A percentile compares a stretch with the other conserved stretches of the same genome.
These are phyloP conservation scores for Drosophila bifasciata DNA, from an alignment of 1,140 invertebrate species.

Conservation along the genomic window DNA sequence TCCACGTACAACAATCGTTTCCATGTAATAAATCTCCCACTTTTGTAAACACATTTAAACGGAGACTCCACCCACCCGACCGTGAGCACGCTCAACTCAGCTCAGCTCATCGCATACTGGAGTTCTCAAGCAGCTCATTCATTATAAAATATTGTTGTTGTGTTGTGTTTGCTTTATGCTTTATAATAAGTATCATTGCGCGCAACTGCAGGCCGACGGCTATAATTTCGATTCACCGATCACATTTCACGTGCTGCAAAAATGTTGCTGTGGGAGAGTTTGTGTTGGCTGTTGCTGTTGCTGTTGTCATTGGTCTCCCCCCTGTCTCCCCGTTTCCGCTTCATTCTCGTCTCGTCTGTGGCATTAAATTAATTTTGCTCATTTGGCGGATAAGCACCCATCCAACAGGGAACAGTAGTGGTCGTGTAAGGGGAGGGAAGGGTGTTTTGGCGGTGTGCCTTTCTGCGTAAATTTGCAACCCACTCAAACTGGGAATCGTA, in stretches of 20 bases:
- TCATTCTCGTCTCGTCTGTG: slow-evolving; percentile 25
- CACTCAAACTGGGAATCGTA: slow-evolving; percentile 24
- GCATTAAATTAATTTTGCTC: slow-evolving; percentile 81
- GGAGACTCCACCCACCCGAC: too few species aligned
- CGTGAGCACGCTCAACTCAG: too few species aligned
- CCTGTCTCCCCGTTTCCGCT: too few species aligned
- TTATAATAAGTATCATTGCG: slow-evolving; percentile 75
- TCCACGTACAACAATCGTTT: too few species aligned
- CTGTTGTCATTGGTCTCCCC: slow-evolving; percentile 10
- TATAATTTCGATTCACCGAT: slow-evolving; percentile 78
- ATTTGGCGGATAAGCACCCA: slow-evolving; percentile 61
- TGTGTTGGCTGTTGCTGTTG: slow-evolving; percentile 27
- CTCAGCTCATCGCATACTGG: too few species aligned
- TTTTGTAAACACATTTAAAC: too few species aligned
- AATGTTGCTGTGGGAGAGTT: slow-evolving; percentile 43
- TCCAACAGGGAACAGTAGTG: slow-evolving; percentile 24
- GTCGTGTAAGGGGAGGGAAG: not conserved
- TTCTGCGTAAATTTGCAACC: slow-evolving; percentile 59
- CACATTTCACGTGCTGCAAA: slow-evolving; percentile 77
- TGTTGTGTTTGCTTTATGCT: slow-evolving; percentile 39
- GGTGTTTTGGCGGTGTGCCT: slow-evolving; percentile 7
- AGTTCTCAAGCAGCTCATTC: slow-evolving; percentile 68
- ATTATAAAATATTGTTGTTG: slow-evolving; percentile 71
- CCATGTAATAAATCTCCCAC: too few species aligned
- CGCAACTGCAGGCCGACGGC: slow-evolving; percentile 74